Conservation (phyloP, 2,113 vertebrate genomes). For the Aegypius monachus region DNA sequence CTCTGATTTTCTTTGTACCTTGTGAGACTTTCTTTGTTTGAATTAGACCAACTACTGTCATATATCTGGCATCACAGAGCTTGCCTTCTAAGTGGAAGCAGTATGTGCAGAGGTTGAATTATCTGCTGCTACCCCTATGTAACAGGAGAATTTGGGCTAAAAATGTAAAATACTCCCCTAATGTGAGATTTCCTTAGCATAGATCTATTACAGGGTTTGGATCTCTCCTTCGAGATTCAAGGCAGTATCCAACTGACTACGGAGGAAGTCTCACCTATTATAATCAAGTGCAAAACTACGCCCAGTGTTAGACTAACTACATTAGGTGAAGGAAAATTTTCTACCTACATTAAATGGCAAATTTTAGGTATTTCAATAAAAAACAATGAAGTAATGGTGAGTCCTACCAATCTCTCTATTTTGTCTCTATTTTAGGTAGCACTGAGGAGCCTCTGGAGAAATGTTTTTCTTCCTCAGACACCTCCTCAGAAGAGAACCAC, state of each 20-base stretch:
- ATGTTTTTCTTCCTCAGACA: conserved; percentile 63
- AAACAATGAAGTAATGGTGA: background rate
- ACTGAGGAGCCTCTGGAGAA: conserved; percentile 29
- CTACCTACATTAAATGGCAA: background rate
- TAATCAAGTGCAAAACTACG: background rate
- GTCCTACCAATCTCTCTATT: background rate
- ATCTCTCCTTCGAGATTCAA: background rate
- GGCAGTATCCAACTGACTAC: background rate
- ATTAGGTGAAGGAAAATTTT: background rate
- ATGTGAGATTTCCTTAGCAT: background rate
- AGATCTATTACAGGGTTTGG: background rate
- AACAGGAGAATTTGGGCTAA: background rate
- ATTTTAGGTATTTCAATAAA: background rate
- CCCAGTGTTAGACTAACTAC: background rate
- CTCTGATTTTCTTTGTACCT: background rate
- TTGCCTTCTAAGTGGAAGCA: background rate
- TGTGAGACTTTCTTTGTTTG: background rate
- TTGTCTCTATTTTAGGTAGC: conserved; percentile 41
- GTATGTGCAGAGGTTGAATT: background rate
- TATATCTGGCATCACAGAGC: background rate
- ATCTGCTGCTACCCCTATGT: background rate
- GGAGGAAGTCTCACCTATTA: background rate
- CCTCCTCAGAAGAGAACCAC: conserved; percentile 61
- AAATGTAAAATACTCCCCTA: background rate
- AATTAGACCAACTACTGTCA: background rate